Conservation (phyloP, 2,797 vertebrate species). For the Salarias fasciatus region DNA sequence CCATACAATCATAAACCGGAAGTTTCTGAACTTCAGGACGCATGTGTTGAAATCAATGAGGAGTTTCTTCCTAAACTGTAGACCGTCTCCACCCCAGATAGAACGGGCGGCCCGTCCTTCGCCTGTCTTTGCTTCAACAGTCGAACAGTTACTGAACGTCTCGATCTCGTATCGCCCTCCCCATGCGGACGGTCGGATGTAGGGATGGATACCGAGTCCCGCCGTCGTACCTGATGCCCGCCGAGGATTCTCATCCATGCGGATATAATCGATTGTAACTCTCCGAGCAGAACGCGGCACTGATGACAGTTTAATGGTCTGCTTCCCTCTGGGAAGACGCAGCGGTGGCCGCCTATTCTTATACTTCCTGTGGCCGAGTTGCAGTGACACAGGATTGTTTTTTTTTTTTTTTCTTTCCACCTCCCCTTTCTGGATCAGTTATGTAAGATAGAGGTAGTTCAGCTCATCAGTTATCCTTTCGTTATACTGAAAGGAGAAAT, state of each 20-base stretch:
- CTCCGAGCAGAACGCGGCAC: constrained; percentile 5
- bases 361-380: constrained; percentile 56
- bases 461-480: background rate
- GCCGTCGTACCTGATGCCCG: background rate
- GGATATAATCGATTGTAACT: constrained; percentile 4
- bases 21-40: background rate
- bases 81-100: constrained; percentile 23
- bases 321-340: constrained; percentile 33
- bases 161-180: constrained; percentile 17
- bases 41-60: background rate
- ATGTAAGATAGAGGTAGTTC: constrained; percentile 31
- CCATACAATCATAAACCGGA: background rate
- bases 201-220: background rate
- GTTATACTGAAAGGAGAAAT: background rate
- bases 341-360: constrained; percentile 39
- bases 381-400: constrained; percentile 6
- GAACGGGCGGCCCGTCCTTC: constrained; percentile 15
- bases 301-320: constrained; percentile 35
- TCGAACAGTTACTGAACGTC: constrained; percentile 8
- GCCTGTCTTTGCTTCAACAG: constrained; percentile 43
- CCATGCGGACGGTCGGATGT: constrained; percentile 33
- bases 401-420: too few relatives aligned
- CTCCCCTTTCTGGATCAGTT: constrained; percentile 17
- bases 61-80: constrained; percentile 35
- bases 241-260: background rate